Evolutionary conservation across 2,888 invertebrate genomes (phyloP), one percentile per base, ranked within the genome.

Genomic region (Mystacides longicornis): DNA sequence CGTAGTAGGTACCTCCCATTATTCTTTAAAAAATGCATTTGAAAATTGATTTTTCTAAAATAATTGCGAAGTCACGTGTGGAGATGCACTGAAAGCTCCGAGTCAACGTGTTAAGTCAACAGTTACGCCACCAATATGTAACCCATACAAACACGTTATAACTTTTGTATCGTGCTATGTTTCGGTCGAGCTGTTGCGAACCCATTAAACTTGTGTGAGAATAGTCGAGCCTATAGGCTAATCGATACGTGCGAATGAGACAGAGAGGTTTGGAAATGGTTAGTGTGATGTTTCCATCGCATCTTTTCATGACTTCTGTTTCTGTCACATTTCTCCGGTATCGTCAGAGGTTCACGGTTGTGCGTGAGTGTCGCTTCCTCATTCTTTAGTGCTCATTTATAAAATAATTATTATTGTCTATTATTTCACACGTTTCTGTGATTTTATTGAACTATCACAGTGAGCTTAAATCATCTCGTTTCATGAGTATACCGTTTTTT

Each of bases 261-360:
- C 3, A 3, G 14, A n/a, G 14, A 37, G 14, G 16, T n/a, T 14
- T 37, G 37, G 14, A 37, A 37, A 37, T 37, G 37, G 14, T 37
- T 37, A n/a, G 37, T 37, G 3, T 7, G 37, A n/a, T n/a, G n/a
- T n/a, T n/a, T n/a, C 37, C 7, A 37, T 37, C 37, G 27, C 27
- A 37, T 7, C 37, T 37, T 37, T 37, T 37, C 14, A 16, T 37
- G 37, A 37, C n/a, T 37, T 3, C 37, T 37, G 37, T 37, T 37
- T 37, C 37, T 46, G 52, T 46, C 52, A 52, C 56, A 56, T 56
- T 56, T 52, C 52, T 52, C 48, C 52, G 53, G 49, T 47, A 50
- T 23, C 27, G 43, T 49, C 7, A 23, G 49, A 23, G 45, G 19
- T 37, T 14, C n/a, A 16, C 16, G 7, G 54, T 20, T 43, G 19